A percentile compares a stretch with the other conserved stretches of the same genome.
Evolutionary conservation across 2,113 vertebrate genomes (phyloP).

Genomic region (Cardinalis cardinalis): DNA sequence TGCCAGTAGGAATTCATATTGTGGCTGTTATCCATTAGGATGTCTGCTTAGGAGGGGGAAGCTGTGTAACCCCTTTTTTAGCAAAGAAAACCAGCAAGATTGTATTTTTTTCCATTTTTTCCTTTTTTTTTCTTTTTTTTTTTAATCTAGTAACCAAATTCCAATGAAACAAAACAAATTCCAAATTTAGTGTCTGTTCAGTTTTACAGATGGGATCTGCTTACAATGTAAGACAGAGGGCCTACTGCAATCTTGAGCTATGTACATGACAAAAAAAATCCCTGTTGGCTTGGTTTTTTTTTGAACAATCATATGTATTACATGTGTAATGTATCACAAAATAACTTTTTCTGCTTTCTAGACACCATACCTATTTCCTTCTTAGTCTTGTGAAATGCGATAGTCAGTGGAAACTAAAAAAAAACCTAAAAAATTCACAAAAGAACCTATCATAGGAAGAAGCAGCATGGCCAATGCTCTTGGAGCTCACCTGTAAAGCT

Average conservation of each 20-base stretch:
- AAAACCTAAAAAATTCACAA: not conserved
- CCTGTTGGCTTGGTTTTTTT: not conserved
- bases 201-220: not conserved
- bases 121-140: not conserved
- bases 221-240: not conserved
- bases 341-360: not conserved
- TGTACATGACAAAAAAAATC: not conserved
- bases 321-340: not conserved
- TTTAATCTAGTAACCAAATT: not conserved
- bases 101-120: not conserved
- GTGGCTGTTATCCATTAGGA: not conserved
- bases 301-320: not conserved
- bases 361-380: not conserved
- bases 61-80: not conserved
- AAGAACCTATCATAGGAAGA: not conserved
- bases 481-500: not conserved
- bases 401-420: not conserved
- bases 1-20: not conserved
- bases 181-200: not conserved
- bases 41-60: not conserved
- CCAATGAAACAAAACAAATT: not conserved
- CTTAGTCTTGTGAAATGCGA: not conserved
- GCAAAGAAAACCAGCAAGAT: not conserved
- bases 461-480: not conserved
- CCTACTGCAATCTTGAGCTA: not conserved